Evolutionary conservation across 2,797 vertebrate genomes (phyloP), one percentile per base, ranked within the genome.

Genomic region (Bradypodion ventrale): DNA sequence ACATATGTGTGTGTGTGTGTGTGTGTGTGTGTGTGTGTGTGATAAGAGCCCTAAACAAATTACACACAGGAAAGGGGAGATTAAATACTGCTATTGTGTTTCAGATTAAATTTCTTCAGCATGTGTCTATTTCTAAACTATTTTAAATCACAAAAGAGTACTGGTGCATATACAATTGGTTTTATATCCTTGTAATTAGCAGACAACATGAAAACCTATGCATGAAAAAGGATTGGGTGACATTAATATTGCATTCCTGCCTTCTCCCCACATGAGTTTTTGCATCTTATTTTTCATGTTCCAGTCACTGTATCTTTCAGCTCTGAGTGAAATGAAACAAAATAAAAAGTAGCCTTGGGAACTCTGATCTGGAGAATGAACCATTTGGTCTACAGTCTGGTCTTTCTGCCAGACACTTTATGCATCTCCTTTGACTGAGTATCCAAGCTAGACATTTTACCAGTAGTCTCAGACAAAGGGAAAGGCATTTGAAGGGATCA

Each of bases 381-480:
- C 40, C 29, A 2, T 72, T 15, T 25, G 42, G 27, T 59, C 29
- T 10, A 35, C 6, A 7, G 70, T n/a, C 27, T 25, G 40, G 5
- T 75, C 80, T 75, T 13, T 21, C 59, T 37, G 25, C 19, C n/a
- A 75, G 60, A 63, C 16, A 46, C 25, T 82, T 19, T 25, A 15
- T 65, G 32, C 44, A 46, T 82, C 49, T 65, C 1, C 66, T 63
- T 65, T 68, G 44, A 29, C 83, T 87, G 83, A 85, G 86, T 49
- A 72, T 25, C 6, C 83, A 85, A 89, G 59, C 75, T 90, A 87
- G 90, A 92, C 82, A 88, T 90, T 2, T 76, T 68, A 59, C 52
- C 72, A 70, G 21, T 49, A 2, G 80, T 90, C 29, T 85, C 77
- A 80, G 56, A 40, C 0, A 73, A 76, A 81, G 65, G 37, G 69